Percentiles rank a stretch among this genome's conserved stretches.
Evolutionary conservation across 2,113 vertebrate species (phyloP).

Genomic region (Pseudopipra pipra): DNA sequence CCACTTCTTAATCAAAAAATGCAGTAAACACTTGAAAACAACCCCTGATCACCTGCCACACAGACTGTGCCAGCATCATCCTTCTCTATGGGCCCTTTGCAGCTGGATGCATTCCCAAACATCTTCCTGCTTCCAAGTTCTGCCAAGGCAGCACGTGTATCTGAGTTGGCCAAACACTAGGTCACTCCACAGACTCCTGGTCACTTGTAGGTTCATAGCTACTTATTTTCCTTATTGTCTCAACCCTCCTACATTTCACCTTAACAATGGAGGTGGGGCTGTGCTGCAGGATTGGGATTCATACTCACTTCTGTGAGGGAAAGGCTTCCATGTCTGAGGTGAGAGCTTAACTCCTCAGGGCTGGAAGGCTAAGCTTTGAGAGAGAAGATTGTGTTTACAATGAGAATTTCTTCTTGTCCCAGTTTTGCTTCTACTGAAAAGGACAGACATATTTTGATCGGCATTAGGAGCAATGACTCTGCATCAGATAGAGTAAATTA

Average conservation of each 20-base stretch:
- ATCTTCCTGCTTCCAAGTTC: background rate
- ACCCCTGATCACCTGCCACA: background rate
- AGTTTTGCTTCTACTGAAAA: background rate
- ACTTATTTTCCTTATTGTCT: background rate
- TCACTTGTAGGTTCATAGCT: background rate
- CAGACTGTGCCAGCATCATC: rapidly evolving
- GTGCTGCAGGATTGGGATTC: background rate
- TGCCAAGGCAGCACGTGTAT: background rate
- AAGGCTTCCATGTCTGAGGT: background rate
- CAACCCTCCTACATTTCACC: background rate
- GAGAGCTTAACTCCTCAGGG: background rate
- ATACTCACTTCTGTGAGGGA: background rate
- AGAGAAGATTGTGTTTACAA: background rate
- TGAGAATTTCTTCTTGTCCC: background rate
- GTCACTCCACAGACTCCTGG: background rate
- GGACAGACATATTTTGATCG: background rate
- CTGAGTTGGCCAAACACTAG: background rate
- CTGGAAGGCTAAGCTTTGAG: background rate
- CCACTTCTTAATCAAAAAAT: background rate
- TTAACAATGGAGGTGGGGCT: background rate
- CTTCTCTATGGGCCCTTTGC: background rate
- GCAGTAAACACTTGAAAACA: background rate
- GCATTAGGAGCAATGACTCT: background rate
- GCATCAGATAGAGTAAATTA: background rate
- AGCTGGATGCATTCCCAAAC: background rate